phyloP scores from a whole-genome alignment of 2,888 invertebrate species.

The Platerodrilus igneus region DNA sequence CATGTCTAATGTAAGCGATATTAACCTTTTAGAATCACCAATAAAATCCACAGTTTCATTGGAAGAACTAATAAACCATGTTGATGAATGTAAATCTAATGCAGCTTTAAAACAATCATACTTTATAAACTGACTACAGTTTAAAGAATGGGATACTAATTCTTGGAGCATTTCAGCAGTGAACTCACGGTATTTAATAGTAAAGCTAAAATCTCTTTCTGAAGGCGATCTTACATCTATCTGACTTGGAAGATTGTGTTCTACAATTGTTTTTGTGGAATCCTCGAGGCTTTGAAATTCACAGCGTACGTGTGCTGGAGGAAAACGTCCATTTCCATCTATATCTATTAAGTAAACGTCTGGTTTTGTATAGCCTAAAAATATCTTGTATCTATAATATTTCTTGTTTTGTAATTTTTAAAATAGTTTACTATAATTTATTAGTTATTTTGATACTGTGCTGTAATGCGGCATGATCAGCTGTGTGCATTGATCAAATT shows the following conservation, averaged over 20 bases:
- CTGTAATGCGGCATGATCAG: no score
- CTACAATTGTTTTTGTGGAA: constrained; percentile 81
- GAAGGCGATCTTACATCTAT: constrained; percentile 77
- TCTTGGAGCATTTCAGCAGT: constrained; percentile 88
- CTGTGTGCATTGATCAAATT: no score
- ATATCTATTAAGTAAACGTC: constrained; percentile 91
- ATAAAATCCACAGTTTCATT: constrained; percentile 74
- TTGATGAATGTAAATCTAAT: constrained; percentile 78
- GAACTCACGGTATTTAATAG: constrained; percentile 84
- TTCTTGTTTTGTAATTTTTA: no score
- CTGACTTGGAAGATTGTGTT: constrained; percentile 87
- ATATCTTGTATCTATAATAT: no score
- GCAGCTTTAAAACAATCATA: constrained; percentile 89
- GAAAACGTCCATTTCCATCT: constrained; percentile 88
- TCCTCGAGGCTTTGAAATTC: constrained; percentile 86
- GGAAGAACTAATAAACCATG: constrained; percentile 83
- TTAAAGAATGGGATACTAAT: constrained; percentile 81
- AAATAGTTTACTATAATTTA: no score
- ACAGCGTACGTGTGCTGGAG: constrained; percentile 88
- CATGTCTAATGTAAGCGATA: constrained; percentile 20
- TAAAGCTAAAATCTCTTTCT: constrained; percentile 77
- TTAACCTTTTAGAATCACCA: constrained; percentile 74
- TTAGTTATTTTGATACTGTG: no score
- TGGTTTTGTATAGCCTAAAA: constrained; percentile 70
- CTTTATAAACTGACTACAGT: constrained; percentile 84